Conservation (phyloP, 1,140 invertebrate genomes). For the Zelostemma sp. region DNA sequence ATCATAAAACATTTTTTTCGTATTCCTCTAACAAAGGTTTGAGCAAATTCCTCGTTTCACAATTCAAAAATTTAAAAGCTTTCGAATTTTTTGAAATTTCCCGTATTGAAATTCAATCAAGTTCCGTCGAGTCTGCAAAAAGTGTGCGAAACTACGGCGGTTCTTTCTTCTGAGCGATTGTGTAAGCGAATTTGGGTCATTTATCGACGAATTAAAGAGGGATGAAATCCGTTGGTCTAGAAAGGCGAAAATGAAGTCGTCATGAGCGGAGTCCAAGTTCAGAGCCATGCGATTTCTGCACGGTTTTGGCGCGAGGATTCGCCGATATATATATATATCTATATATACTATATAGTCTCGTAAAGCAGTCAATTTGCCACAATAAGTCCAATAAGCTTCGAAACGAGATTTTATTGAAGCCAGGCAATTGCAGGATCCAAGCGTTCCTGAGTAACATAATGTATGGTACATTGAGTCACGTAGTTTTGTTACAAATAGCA, state of each 20-base stretch:
- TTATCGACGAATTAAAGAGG: no score
- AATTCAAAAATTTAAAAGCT: no score
- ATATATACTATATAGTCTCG: constrained; percentile 24
- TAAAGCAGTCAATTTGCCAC: constrained; percentile 31
- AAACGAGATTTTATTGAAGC: constrained; percentile 43
- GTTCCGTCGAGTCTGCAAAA: no score
- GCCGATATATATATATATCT: constrained; percentile 11
- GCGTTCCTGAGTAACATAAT: constrained; percentile 20
- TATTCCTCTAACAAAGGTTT: no score
- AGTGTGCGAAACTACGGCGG: no score
- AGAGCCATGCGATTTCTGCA: constrained; percentile 8
- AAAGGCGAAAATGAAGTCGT: constrained; percentile 10
- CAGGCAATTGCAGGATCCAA: constrained; percentile 18
- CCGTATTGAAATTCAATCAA: no score
- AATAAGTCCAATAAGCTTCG: constrained; percentile 43
- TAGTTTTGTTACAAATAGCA: neutral
- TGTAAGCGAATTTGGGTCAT: no score
- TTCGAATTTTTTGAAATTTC: no score
- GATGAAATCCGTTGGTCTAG: constrained; percentile 6
- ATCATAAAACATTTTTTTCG: no score
- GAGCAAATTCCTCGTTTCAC: no score
- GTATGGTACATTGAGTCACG: constrained; percentile 5
- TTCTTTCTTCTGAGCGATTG: no score
- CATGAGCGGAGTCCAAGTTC: constrained; percentile 14
- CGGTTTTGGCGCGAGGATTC: constrained; percentile 29